Conservation (phyloP, 2,888 invertebrate species). For the Apodemia hepburni region DNA sequence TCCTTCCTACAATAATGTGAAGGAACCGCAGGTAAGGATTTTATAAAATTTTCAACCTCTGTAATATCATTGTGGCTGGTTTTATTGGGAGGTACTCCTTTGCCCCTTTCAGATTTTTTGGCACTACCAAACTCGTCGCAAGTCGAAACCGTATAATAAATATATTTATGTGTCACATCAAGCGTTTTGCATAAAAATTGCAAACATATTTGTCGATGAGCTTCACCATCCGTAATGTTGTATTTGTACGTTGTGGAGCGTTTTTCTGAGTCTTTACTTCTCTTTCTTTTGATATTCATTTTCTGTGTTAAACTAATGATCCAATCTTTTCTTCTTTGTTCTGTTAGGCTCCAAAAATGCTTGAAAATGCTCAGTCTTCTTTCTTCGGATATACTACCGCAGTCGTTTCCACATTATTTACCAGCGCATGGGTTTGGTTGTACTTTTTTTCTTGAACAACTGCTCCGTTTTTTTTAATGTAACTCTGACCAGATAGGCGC, state of each 20-base stretch:
- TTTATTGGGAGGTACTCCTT: conserved; percentile 25
- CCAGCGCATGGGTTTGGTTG: conserved; percentile 25
- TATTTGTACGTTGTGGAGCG: conserved; percentile 22
- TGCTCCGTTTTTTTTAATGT: conserved; percentile 18
- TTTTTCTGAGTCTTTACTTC: conserved; percentile 19
- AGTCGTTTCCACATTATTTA: conserved; percentile 20
- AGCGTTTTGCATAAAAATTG: conserved; percentile 27
- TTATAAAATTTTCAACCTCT: conserved; percentile 21
- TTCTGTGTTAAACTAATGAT: conserved; percentile 20
- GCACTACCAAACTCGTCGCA: conserved; percentile 16
- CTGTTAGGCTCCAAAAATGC: conserved; percentile 25
- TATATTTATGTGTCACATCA: conserved; percentile 27
- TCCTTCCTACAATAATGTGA: conserved; percentile 30
- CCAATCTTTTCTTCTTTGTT: conserved; percentile 27
- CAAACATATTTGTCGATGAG: conserved; percentile 25
- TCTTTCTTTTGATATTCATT: conserved; percentile 19
- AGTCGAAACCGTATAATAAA: conserved; percentile 24
- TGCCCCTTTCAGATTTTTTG: conserved; percentile 26
- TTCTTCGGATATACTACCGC: conserved; percentile 18
- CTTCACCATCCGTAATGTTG: conserved; percentile 29
- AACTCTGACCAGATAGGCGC: conserved; percentile 7
- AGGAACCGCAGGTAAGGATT: conserved; percentile 26
- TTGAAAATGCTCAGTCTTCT: conserved; percentile 23
- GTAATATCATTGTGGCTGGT: conserved; percentile 20
- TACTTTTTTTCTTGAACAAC: conserved; percentile 18